A percentile compares a stretch with the other conserved stretches of the same genome.
Evolutionary conservation across 2,113 vertebrate genomes (phyloP).

Genomic region (Porphyrio hochstetteri): DNA sequence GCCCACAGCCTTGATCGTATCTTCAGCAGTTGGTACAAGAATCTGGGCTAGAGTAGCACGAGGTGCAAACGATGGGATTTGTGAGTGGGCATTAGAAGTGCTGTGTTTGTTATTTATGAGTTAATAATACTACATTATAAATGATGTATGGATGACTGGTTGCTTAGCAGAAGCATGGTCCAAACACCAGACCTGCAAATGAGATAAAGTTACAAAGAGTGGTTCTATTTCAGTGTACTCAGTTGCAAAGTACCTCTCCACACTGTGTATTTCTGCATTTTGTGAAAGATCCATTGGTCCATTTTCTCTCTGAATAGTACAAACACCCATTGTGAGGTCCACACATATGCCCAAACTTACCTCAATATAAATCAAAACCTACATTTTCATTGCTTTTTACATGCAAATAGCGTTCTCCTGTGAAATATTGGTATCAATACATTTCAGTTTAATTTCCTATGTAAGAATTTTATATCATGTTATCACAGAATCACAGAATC

Average conservation of each 20-base stretch:
- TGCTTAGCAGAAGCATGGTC: not conserved
- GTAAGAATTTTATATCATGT: not conserved
- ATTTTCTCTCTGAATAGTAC: not conserved
- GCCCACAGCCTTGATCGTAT: not conserved
- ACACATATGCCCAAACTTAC: not conserved
- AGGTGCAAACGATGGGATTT: not conserved
- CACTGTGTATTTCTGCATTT: not conserved
- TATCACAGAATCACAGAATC: too few species aligned
- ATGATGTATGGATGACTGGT: not conserved
- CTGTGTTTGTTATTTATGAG: not conserved
- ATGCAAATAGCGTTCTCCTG: not conserved
- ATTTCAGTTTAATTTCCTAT: not conserved
- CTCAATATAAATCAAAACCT: not conserved
- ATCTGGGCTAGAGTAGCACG: not conserved
- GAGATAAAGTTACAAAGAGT: not conserved
- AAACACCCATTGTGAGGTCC: constrained; percentile 32
- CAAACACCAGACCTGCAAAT: not conserved
- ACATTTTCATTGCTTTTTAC: not conserved
- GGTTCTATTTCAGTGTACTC: constrained; percentile 9
- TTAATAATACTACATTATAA: not conserved
- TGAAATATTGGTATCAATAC: not conserved
- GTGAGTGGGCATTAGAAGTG: not conserved
- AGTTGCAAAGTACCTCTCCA: not conserved
- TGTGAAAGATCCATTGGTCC: not conserved
- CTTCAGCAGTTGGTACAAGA: not conserved